phyloP scores from a whole-genome alignment of 2,888 invertebrate species.

The Ophion slaviceki region DNA sequence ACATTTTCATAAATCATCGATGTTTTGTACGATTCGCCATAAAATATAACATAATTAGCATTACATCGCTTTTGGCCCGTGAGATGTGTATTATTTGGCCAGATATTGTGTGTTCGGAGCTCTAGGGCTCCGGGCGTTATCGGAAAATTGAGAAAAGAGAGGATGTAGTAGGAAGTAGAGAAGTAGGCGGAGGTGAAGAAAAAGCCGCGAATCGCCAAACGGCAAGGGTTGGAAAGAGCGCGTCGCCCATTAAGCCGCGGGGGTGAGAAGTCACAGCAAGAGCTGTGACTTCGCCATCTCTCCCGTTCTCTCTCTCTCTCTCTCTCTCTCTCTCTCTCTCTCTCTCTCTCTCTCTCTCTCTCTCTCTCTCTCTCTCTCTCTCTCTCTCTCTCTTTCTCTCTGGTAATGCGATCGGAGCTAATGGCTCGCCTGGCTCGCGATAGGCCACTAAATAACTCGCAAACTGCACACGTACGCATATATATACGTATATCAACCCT shows the following conservation, averaged over 20 bases:
- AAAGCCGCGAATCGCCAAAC: conserved; percentile 49
- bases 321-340: conserved; percentile 10
- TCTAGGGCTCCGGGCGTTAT: conserved; percentile 62
- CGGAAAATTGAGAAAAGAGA: conserved; percentile 72
- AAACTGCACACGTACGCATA: conserved; percentile 69
- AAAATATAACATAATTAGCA: conserved; percentile 70
- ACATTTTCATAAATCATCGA: conserved; percentile 57
- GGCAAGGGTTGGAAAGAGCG: conserved; percentile 50
- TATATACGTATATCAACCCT: conserved; percentile 3
- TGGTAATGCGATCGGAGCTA: conserved; percentile 78
- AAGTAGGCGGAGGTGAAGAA: conserved; percentile 30
- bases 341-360: conserved; percentile 14
- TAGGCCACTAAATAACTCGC: conserved; percentile 77
- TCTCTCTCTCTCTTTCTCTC: conserved; percentile 21
- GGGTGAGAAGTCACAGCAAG: conserved; percentile 34
- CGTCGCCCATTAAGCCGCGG: conserved; percentile 58
- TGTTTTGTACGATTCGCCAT: conserved; percentile 43
- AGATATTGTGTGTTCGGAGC: conserved; percentile 23
- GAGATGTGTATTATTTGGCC: conserved; percentile 32
- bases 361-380: background rate
- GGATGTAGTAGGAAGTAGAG: conserved; percentile 20
- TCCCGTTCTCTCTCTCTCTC: background rate
- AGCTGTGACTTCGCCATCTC: conserved; percentile 33
- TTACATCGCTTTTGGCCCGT: conserved; percentile 60
- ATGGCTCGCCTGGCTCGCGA: conserved; percentile 74